Evolutionary conservation across 92 coral and sea anemone species (phyloP).

Genomic region (Parazoanthus swiftii): DNA sequence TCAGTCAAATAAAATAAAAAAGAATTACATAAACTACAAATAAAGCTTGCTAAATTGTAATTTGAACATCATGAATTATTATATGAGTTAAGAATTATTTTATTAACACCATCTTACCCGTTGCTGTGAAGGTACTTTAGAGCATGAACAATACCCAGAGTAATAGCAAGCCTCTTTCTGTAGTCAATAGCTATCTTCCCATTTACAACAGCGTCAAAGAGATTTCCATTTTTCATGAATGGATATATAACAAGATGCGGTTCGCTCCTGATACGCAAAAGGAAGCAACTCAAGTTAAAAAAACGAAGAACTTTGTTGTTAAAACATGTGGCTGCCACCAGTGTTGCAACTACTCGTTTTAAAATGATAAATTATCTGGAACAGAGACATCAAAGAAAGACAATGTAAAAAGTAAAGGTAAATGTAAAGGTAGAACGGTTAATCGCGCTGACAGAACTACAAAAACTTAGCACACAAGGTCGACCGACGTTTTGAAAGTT

Average conservation of each 20-base stretch:
- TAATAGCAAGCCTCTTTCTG: neutral
- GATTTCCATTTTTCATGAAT: conserved; percentile 6
- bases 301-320: neutral
- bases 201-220: neutral
- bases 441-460: too few species aligned
- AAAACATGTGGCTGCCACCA: neutral
- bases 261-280: neutral
- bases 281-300: neutral
- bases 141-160: conserved; percentile 11
- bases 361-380: too few species aligned
- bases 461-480: too few species aligned
- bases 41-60: too few species aligned
- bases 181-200: neutral
- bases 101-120: neutral
- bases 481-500: too few species aligned
- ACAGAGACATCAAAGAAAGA: too few species aligned
- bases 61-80: too few species aligned
- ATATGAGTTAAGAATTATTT: too few species aligned
- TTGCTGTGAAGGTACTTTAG: conserved; percentile 12
- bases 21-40: too few species aligned
- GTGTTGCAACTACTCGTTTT: neutral
- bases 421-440: too few species aligned
- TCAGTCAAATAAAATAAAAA: too few species aligned
- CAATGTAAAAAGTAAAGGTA: too few species aligned
- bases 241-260: conserved; percentile 22